Evolutionary conservation across 2,797 vertebrate species (phyloP).

Genomic region (Knipowitschia caucasica): DNA sequence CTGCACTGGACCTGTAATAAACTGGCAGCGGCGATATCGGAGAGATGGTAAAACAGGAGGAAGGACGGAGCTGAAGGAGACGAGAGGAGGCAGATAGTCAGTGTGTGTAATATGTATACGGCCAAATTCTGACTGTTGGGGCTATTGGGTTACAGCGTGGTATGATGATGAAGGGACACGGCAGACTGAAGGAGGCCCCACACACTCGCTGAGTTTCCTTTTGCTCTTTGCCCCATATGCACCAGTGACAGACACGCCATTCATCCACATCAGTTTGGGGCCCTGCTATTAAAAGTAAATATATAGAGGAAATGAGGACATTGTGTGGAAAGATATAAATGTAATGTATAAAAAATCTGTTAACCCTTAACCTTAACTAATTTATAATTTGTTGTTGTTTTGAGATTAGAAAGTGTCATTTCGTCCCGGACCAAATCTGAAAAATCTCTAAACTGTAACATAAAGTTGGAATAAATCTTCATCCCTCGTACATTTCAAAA

Average conservation of each 20-base stretch:
- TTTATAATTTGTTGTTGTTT: no score
- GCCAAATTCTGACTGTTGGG: slow-evolving; percentile 36
- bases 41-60: slow-evolving; percentile 13
- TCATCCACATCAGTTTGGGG: slow-evolving; percentile 15
- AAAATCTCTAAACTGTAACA: no score
- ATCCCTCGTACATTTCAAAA: no score
- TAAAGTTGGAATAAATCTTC: no score
- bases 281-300: slow-evolving; percentile 11
- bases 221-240: slow-evolving; percentile 16
- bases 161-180: slow-evolving; percentile 47
- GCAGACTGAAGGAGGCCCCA: slow-evolving; percentile 33
- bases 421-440: no score
- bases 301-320: not conserved
- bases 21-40: slow-evolving; percentile 12
- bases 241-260: slow-evolving; percentile 17
- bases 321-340: slow-evolving; percentile 1
- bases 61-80: slow-evolving; percentile 12
- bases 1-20: slow-evolving; percentile 26
- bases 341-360: not conserved
- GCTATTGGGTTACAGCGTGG: slow-evolving; percentile 38
- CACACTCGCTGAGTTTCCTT: slow-evolving; percentile 11
- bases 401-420: no score
- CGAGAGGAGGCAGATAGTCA: slow-evolving; percentile 8
- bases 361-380: no score
- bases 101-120: slow-evolving; percentile 13